phyloP scores from a whole-genome alignment of 2,888 invertebrate species.

The Pristionchus arcanus region DNA sequence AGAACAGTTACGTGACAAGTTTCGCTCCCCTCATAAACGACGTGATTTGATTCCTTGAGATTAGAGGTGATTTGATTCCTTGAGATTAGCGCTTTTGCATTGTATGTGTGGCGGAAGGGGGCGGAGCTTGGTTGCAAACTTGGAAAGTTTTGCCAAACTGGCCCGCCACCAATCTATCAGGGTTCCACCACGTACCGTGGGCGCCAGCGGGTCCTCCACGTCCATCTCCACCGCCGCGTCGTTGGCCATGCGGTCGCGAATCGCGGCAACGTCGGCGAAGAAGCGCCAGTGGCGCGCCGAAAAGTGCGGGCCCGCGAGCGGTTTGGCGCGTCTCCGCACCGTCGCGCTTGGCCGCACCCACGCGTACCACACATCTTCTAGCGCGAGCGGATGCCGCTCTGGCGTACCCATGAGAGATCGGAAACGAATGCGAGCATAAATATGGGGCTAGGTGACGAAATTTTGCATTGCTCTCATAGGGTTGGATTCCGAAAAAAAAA shows the following conservation, averaged over 20 bases:
- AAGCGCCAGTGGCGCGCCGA: slow-evolving; percentile 38
- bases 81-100: too few relatives aligned
- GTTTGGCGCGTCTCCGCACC: not conserved
- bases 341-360: slow-evolving; percentile 12
- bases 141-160: not conserved
- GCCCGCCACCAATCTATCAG: not conserved
- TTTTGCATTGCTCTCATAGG: too few relatives aligned
- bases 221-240: not conserved
- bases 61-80: too few relatives aligned
- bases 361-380: slow-evolving; percentile 45
- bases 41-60: too few relatives aligned
- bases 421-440: not conserved
- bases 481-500: not conserved
- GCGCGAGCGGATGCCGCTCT: not conserved
- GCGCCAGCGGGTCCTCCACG: slow-evolving; percentile 37
- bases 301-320: slow-evolving; percentile 6
- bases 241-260: not conserved
- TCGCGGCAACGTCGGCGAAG: not conserved
- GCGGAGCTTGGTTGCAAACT: too few relatives aligned
- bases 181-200: not conserved
- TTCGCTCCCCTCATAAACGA: too few relatives aligned
- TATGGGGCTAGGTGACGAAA: not conserved
- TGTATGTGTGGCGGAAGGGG: too few relatives aligned
- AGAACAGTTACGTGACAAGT: not conserved
- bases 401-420: not conserved